Base-by-base conservation (phyloP, 2,888 invertebrate genomes). In the Patella caerulea region DNA sequence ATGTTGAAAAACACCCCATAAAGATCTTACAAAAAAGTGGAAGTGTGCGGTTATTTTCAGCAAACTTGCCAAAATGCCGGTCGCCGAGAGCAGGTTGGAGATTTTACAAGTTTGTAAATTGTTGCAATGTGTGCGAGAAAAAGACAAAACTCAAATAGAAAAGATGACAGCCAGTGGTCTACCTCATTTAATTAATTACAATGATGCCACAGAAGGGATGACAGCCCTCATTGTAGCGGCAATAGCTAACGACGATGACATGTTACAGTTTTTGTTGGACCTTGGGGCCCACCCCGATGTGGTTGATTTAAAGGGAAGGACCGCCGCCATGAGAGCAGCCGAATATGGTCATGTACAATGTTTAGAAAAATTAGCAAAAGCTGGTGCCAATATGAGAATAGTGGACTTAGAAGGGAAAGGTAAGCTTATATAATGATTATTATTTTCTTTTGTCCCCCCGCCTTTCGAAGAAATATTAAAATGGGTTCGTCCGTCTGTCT, bases 211-310 rank as follows among this genome's bases (percentile, higher is more conserved):
- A 34, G 88, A 89, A 74, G 91, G 91, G 9, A 85, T 88, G 65
- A 92, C 91, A 34, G 91, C 92, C 15, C 81, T 92, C 11, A 88
- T 87, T 54, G 88, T 90, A 17, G 91, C 91, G 24, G 90, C 91
- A 3, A 83, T 85, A 54, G 86, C 88, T 29, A 92, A 91, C 83
- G 90, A 91, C 81, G 91, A 91, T 76, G 87, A 88, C n/a, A 91
- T 91, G 90, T 87, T 91, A 53, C 87, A 89, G 74, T 91, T 90
- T 81, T 82, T 92, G 17, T 79, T 91, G 24, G 84, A 86, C 11
- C 84, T 90, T 15, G 91, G 91, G n/a, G 92, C 92, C 65, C 91
- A 92, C 83, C 92, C 92, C 5, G 91, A 92, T 84, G 91, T 91
- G 4, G 87, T 90, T 75, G 92, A 92, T 79, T 86, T 90, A 56